Evolutionary conservation across 2,888 invertebrate species (phyloP).

Genomic region (Herminia tarsipennalis): DNA sequence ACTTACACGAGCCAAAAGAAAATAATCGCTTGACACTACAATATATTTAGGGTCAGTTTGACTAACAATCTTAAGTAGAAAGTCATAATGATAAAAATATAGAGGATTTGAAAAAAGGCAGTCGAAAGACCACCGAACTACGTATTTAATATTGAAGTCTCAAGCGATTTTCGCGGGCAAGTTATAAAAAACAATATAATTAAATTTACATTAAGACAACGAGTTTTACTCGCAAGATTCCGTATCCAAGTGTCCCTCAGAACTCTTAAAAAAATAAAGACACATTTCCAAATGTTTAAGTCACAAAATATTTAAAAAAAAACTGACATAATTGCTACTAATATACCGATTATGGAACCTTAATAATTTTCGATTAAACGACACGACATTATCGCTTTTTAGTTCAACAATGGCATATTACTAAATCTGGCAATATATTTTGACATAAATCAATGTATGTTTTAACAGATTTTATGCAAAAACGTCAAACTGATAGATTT

Average conservation of each 20-base stretch:
- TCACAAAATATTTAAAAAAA: neutral
- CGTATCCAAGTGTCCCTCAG: neutral
- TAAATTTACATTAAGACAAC: slow-evolving; percentile 26
- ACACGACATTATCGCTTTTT: too few species aligned
- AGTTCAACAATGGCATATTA: too few species aligned
- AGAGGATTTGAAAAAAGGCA: too few species aligned
- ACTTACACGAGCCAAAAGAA: slow-evolving; percentile 5
- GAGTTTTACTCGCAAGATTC: slow-evolving; percentile 38
- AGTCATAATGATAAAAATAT: too few species aligned
- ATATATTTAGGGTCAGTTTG: neutral
- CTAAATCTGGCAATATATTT: too few species aligned
- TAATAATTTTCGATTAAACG: too few species aligned
- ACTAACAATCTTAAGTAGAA: neutral
- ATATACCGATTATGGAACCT: slow-evolving; percentile 14
- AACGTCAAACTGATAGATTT: too few species aligned
- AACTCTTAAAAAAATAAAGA: neutral
- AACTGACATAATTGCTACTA: neutral
- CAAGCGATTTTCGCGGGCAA: neutral
- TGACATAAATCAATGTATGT: too few species aligned
- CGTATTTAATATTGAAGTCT: slow-evolving; percentile 1
- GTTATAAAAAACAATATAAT: slow-evolving; percentile 7
- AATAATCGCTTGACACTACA: neutral
- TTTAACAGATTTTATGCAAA: too few species aligned
- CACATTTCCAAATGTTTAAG: neutral
- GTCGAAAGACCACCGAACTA: too few species aligned